Conservation (phyloP, 2,113 vertebrate genomes). For the Sterna hirundo region DNA sequence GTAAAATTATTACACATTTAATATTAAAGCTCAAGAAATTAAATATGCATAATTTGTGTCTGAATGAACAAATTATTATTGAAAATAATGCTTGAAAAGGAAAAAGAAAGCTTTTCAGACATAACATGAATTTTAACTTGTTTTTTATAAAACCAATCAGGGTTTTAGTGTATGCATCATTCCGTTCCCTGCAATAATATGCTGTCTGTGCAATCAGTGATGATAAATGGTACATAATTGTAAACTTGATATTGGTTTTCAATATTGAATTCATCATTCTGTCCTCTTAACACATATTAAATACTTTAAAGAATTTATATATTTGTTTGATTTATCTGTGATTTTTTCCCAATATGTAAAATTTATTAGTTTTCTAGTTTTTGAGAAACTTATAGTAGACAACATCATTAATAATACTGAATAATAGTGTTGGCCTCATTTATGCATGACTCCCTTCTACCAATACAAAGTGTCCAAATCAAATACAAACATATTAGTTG, state of each 20-base stretch:
- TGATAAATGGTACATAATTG: conserved; percentile 82
- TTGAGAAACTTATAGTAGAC: conserved; percentile 70
- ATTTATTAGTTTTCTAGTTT: conserved; percentile 81
- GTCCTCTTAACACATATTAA: conserved; percentile 86
- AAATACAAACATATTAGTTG: conserved; percentile 62
- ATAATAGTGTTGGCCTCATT: conserved; percentile 69
- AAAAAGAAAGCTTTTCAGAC: conserved; percentile 65
- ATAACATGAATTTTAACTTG: conserved; percentile 61
- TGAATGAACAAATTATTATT: conserved; percentile 64
- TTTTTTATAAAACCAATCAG: conserved; percentile 65
- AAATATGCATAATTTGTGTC: conserved; percentile 72
- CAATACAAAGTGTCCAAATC: conserved; percentile 66
- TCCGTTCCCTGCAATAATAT: conserved; percentile 53
- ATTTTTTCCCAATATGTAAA: conserved; percentile 79
- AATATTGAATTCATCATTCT: conserved; percentile 85
- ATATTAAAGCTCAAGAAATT: conserved; percentile 62
- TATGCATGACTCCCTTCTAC: conserved; percentile 63
- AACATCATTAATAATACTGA: conserved; percentile 81
- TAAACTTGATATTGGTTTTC: conserved; percentile 84
- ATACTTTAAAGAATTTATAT: conserved; percentile 82
- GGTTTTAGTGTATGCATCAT: conserved; percentile 74
- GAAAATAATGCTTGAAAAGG: conserved; percentile 69
- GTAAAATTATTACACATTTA: conserved; percentile 8
- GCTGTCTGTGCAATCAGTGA: conserved; percentile 73
- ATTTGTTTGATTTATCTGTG: conserved; percentile 77